A percentile compares a stretch with the other conserved stretches of the same genome.
phyloP scores from a whole-genome alignment of 2,797 vertebrate species.

The Numenius phaeopus region DNA sequence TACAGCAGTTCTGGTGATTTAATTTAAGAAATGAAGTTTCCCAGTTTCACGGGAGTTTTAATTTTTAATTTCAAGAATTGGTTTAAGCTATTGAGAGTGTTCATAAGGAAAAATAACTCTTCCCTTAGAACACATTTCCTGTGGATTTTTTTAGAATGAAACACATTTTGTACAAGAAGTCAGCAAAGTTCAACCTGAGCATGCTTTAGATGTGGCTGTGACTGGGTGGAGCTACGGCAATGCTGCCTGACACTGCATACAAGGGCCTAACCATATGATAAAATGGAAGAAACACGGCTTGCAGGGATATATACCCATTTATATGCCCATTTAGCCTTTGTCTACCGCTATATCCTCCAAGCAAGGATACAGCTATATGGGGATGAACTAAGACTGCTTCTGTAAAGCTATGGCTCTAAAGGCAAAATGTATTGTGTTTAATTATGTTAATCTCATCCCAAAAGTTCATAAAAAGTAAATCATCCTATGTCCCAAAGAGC shows the following conservation, averaged over 20 bases:
- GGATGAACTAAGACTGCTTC: not conserved
- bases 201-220: not conserved
- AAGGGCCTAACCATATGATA: not conserved
- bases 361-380: not conserved
- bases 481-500: not conserved
- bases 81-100: not conserved
- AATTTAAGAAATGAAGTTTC: conserved; percentile 12
- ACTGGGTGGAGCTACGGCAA: not conserved
- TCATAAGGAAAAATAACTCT: not conserved
- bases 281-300: not conserved
- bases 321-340: not conserved
- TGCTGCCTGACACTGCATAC: not conserved
- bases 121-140: not conserved
- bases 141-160: not conserved
- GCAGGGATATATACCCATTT: not conserved
- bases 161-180: not conserved
- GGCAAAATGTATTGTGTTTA: not conserved
- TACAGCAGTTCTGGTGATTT: not conserved
- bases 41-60: not conserved
- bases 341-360: not conserved
- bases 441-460: not conserved
- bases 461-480: not conserved
- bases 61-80: not conserved
- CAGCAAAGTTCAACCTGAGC: not conserved
- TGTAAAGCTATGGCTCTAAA: not conserved